Base-by-base conservation (phyloP, 2,113 vertebrate species). In the Bagarius yarrelli region DNA sequence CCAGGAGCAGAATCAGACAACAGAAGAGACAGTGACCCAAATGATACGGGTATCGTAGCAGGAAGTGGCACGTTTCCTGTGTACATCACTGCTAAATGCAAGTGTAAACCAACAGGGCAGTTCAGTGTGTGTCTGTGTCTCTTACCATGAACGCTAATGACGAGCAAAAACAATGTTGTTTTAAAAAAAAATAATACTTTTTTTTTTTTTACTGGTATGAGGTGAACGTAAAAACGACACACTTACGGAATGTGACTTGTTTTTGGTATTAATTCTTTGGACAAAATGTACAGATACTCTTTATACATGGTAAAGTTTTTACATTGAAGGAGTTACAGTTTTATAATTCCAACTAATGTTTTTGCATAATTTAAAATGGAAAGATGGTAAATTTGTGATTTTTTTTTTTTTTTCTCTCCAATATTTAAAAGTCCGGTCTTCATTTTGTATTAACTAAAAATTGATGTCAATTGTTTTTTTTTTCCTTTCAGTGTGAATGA, bases 41-140 rank as follows among this genome's bases (percentile, higher is more conserved):
- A 98, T 98, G 92, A 97, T 98, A 89, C 91, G 95, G 78, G 96
- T 97, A 77, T 97, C 96, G 66, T 98, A 97, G 94, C 93, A 70
- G 79, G n/a, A 36, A 30, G 75, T 50, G 2, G 9, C 50, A 27
- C 60, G 2, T 57, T 76, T 76, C 36, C 8, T 15, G 2, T 77
- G 50, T 40, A 71, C 27, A 60, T 60, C 55, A 64, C 63, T 76
- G 19, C 71, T 34, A 15, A 77, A 76, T 30, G 18, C 67, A 60
- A 80, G 34, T 66, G 56, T 77, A 83, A 55, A 74, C 50, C 59
- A 47, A 13, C 27, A 34, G 27, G 18, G 36, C 63, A 23, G 32
- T 56, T 50, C 76, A 40, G 21, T 67, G 27, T 61, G n/a, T 66
- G 23, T 36, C 13, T 9, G 44, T 34, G 27, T 27, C 23, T 67